A percentile compares a stretch with the other conserved stretches of the same genome.
Evolutionary conservation across 2,113 vertebrate species (phyloP).

Genomic region (Mus spicilegus): DNA sequence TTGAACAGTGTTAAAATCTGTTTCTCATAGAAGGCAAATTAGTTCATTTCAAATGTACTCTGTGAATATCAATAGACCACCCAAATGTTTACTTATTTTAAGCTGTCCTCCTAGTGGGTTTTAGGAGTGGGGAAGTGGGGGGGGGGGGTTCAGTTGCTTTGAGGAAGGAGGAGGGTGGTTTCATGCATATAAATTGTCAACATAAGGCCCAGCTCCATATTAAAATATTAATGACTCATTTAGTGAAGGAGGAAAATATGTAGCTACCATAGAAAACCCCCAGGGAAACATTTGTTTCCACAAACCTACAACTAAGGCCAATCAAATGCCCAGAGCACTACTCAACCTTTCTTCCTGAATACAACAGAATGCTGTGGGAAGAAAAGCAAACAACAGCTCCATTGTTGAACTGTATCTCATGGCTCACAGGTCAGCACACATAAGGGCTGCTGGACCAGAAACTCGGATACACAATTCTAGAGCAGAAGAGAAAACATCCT

Average conservation of each 20-base stretch:
- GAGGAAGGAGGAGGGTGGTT: background rate
- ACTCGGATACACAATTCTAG: background rate
- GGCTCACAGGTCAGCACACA: background rate
- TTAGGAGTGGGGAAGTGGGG: background rate
- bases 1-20: slow-evolving; percentile 72
- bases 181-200: slow-evolving; percentile 62
- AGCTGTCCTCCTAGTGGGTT: slow-evolving; percentile 40
- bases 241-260: slow-evolving; percentile 43
- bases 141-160: slow-evolving; percentile 36
- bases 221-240: slow-evolving; percentile 72
- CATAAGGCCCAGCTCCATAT: slow-evolving; percentile 56
- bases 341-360: slow-evolving; percentile 1
- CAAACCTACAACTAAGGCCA: slow-evolving; percentile 16
- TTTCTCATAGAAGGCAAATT: slow-evolving; percentile 74
- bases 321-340: background rate
- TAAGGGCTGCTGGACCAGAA: background rate
- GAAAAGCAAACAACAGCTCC: background rate
- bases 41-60: slow-evolving; percentile 73
- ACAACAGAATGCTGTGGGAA: slow-evolving; percentile 8
- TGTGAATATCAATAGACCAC: slow-evolving; percentile 80
- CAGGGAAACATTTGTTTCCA: slow-evolving; percentile 12
- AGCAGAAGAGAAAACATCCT: background rate
- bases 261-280: slow-evolving; percentile 41
- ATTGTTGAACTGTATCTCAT: background rate
- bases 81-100: slow-evolving; percentile 78